phyloP scores from a whole-genome alignment of 2,113 vertebrate species.

The Podilymbus podiceps region DNA sequence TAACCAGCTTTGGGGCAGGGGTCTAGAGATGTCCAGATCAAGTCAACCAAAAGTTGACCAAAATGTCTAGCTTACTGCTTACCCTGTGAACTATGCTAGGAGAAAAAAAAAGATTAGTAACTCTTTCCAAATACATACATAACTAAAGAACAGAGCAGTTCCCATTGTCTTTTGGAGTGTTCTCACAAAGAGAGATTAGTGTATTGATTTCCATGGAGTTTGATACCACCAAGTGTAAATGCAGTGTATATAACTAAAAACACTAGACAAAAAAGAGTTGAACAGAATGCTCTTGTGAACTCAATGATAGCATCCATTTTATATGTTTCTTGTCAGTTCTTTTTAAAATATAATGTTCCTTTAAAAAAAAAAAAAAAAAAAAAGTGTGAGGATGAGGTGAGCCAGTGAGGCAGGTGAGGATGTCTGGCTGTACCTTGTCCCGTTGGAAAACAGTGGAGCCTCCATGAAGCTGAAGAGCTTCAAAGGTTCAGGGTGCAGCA shows the following conservation, averaged over 20 bases:
- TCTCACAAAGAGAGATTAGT: background rate
- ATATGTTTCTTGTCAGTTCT: background rate
- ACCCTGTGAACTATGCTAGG: background rate
- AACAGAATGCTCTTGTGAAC: background rate
- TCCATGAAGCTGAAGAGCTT: background rate
- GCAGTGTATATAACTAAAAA: background rate
- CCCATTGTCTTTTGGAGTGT: background rate
- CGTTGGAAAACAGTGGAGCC: background rate
- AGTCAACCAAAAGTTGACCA: background rate
- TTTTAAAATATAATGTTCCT: background rate
- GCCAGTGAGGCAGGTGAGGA: background rate
- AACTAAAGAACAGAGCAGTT: background rate
- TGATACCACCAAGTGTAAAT: background rate
- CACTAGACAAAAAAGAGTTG: background rate
- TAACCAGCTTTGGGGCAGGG: background rate
- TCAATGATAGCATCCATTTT: background rate
- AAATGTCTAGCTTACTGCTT: background rate
- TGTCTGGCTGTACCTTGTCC: background rate
- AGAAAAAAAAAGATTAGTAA: background rate
- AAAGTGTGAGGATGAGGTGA: too few species aligned
- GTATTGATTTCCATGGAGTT: background rate
- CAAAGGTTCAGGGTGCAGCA: background rate
- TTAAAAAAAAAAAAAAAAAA: background rate
- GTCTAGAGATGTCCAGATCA: background rate
- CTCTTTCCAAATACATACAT: background rate